phyloP scores from a whole-genome alignment of 2,888 invertebrate species.

The Plagodis pulveraria region DNA sequence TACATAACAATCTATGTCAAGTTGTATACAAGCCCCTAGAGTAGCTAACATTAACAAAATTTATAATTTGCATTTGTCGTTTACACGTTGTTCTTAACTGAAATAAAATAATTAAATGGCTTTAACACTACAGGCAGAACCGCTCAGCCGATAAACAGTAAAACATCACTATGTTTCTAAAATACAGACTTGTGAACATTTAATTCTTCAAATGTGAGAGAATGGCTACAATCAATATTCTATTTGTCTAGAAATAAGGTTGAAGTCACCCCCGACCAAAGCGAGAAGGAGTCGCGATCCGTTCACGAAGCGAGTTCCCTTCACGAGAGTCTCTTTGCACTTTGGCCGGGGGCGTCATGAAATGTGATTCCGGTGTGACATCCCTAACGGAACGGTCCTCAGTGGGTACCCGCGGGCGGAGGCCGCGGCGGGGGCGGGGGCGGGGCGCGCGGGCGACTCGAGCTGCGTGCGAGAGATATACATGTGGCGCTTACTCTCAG shows the following conservation, averaged over 20 bases:
- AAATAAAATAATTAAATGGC: too few relatives aligned
- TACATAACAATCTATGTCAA: too few relatives aligned
- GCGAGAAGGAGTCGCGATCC: not conserved
- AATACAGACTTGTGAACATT: too few relatives aligned
- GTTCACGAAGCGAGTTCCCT: not conserved
- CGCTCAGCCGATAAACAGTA: too few relatives aligned
- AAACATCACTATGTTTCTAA: too few relatives aligned
- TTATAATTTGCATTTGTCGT: too few relatives aligned
- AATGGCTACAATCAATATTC: conserved; percentile 11
- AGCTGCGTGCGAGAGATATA: not conserved
- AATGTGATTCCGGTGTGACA: conserved; percentile 1
- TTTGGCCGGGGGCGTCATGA: conserved; percentile 31
- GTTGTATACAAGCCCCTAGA: too few relatives aligned
- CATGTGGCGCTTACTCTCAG: conserved; percentile 37
- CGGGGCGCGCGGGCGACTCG: not conserved
- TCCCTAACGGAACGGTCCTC: not conserved
- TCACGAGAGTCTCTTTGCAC: not conserved
- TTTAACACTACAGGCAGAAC: too few relatives aligned
- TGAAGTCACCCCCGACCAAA: conserved; percentile 33
- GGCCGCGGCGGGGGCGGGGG: conserved; percentile 15
- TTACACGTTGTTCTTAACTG: too few relatives aligned
- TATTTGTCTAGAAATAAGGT: conserved; percentile 6
- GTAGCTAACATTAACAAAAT: too few relatives aligned
- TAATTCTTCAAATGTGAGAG: not conserved
- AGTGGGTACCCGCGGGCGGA: not conserved